Base-by-base conservation (phyloP, 2,113 vertebrate species). In the Ameiurus melas region DNA sequence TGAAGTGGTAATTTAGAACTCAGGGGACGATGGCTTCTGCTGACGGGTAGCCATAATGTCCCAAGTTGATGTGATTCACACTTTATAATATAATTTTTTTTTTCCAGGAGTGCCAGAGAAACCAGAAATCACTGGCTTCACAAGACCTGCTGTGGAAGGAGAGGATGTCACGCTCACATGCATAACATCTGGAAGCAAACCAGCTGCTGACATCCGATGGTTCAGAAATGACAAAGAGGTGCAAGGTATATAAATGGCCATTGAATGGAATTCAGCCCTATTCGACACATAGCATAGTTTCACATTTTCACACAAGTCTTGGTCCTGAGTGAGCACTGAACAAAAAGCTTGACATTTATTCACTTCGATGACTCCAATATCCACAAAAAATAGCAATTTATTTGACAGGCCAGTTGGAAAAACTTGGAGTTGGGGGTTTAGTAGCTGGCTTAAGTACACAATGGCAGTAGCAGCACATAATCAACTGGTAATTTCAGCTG, bases 211-310 rank as follows among this genome's bases (percentile, higher is more conserved):
- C 92, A 97, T 99, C 91, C 96, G 97, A 94, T 99, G 98, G 98
- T 99, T 98, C 95, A 96, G 98, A 92, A 98, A 98, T 0, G 97
- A 99, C 91, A 97, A 97, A 93, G 97, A 99, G 94, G 97, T 99
- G 89, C 97, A 97, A 97, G 98, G 98, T 99, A 96, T 75, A 79
- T 84, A 86, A 90, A 86, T 33, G 33, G 19, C 39, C 53, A 47
- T 30, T 87, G 75, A 85, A 53, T 47, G 43, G 43, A 17, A 60
- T 75, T 77, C 55, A 77, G 5, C 36, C 25, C 57, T 64, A 33
- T 43, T 66, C 66, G 83, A 70, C 25, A 84, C 25, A 51, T 17
- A 10, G 22, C 16, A 5, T 58, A 36, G 79, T 51, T 43, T 51
- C 57, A 66, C 58, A 68, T 66, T 58, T 64, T 79, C 43, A 62